Conservation (phyloP, 1,140 invertebrate species). For the Aricia agestis region DNA sequence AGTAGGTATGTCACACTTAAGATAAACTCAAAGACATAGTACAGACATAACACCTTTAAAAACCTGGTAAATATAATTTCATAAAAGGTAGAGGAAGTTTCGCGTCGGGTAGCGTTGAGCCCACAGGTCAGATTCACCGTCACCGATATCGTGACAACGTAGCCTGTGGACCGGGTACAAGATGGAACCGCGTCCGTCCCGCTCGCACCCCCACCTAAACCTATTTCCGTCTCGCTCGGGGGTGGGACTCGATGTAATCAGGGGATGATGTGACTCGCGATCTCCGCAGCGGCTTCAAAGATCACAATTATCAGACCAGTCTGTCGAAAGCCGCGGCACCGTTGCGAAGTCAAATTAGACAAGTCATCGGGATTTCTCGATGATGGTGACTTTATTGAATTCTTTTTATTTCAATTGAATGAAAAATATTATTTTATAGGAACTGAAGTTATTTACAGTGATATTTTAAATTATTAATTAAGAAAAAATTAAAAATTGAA, state of each 20-base stretch:
- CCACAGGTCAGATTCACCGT: conserved; percentile 32
- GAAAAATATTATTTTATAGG: too few relatives aligned
- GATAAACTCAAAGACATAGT: neutral
- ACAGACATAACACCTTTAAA: too few relatives aligned
- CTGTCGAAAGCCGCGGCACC: conserved; percentile 68
- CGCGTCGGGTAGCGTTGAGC: conserved; percentile 3
- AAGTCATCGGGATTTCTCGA: conserved; percentile 51
- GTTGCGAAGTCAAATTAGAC: conserved; percentile 59
- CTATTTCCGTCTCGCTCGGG: conserved; percentile 52
- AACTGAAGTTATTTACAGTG: neutral
- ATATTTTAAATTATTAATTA: neutral
- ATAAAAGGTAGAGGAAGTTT: conserved; percentile 13
- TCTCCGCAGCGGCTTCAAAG: conserved; percentile 73
- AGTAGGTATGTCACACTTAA: neutral
- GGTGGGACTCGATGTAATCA: conserved; percentile 73
- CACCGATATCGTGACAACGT: conserved; percentile 67
- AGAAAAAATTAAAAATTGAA: neutral
- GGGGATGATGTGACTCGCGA: conserved; percentile 75
- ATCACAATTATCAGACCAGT: conserved; percentile 75
- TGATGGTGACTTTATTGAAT: neutral
- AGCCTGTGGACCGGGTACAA: conserved; percentile 73
- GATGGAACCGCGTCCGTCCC: conserved; percentile 58
- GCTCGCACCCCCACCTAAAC: conserved; percentile 32
- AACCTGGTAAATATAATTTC: neutral
- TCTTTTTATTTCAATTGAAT: neutral